These are phyloP conservation scores for Anseranas semipalmata DNA, from an alignment of 2,113 vertebrate species.

Conservation along the genomic window DNA sequence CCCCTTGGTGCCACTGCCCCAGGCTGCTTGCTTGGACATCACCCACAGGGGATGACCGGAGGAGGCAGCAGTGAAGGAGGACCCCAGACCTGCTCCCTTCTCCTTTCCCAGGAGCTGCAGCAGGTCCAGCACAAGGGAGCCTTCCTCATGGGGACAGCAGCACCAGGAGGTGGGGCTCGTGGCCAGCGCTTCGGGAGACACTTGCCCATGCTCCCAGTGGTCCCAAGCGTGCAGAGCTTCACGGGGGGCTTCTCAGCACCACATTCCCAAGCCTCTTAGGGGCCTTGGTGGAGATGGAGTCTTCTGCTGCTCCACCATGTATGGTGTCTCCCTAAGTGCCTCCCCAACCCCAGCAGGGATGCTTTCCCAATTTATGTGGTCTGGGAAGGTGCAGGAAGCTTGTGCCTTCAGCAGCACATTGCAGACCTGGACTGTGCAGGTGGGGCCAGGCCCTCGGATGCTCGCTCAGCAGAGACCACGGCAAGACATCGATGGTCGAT, in stretches of 20 bases:
- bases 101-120: not conserved
- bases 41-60: too few relatives aligned
- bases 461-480: not conserved
- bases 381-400: not conserved
- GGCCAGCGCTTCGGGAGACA: not conserved
- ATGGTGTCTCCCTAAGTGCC: not conserved
- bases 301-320: not conserved
- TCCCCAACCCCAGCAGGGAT: not conserved
- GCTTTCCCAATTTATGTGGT: not conserved
- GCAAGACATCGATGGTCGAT: too few relatives aligned
- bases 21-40: not conserved
- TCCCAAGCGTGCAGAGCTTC: not conserved
- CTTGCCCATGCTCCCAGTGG: not conserved
- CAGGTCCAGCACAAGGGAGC: not conserved
- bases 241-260: not conserved
- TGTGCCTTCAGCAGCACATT: accelerated
- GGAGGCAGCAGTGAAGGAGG: too few relatives aligned
- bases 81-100: not conserved
- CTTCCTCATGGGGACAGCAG: not conserved
- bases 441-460: not conserved
- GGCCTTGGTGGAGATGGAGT: not conserved
- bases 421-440: not conserved
- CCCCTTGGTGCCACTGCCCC: not conserved
- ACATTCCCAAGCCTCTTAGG: not conserved
- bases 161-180: not conserved